Base-by-base conservation (phyloP, 1,140 invertebrate genomes). In the Bombyx mandarina region DNA sequence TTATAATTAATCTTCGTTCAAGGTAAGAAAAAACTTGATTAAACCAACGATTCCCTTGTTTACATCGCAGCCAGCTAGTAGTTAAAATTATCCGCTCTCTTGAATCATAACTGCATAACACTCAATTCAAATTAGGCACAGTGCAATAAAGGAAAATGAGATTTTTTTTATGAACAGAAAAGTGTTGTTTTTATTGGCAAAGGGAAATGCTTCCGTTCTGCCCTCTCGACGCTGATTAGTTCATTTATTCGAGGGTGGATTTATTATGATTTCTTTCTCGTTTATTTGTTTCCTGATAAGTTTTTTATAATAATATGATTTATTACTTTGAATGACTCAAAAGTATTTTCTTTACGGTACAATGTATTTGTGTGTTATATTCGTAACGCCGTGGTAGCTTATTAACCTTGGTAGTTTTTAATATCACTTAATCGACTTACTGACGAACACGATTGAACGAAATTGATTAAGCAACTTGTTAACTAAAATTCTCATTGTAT, bases 61-160 rank as follows among this genome's bases (percentile, higher is more conserved):
- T 77, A 73, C 75, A 66, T 67, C 63, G 67, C 69, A 68, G 53
- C 53, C 66, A 69, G 75, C 73, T 79, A 81, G 77, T 83, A 81
- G 77, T 83, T 83, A 82, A 84, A 86, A 86, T 86, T 79, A 86
- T 82, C 73, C 82, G 78, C 79, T 80, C 81, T 76, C 77, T 83
- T 84, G 81, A 84, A 69, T 81, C 82, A 82, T 86, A 86, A 86
- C 83, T 83, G 83, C 82, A 86, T 78, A 74, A 71, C 79, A 83
- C 82, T 86, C 79, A 77, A 86, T 85, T 85, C 79, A 84, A 86
- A 86, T 86, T 86, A 86, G 79, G 69, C 71, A 58, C 63, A 71
- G 63, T 78, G 83, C 80, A 86, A 85, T 86, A 86, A 86, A 86
- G 72, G 75, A 74, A 79, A 83, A 86, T 85, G 83, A 86, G 83